A percentile compares a stretch with the other conserved stretches of the same genome.
phyloP scores from a whole-genome alignment of 2,797 vertebrate genomes.

The Moxostoma hubbsi region DNA sequence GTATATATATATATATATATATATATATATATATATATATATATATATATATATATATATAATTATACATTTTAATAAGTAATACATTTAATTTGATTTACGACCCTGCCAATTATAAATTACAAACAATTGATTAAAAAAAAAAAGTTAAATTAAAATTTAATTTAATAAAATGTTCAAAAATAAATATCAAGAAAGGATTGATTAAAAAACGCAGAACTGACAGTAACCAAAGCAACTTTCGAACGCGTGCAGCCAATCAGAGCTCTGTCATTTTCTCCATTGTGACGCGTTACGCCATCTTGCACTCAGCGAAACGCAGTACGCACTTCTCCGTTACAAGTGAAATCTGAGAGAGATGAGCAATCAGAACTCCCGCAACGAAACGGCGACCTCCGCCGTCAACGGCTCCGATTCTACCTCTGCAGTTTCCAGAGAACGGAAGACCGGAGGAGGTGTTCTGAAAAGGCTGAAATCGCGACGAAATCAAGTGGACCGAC shows the following conservation, averaged over 20 bases:
- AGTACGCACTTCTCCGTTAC: slow-evolving; percentile 55
- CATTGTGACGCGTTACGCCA: slow-evolving; percentile 81
- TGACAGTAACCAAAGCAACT: slow-evolving; percentile 77
- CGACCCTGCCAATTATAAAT: too few species aligned
- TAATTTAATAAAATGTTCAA: too few species aligned
- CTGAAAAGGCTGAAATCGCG: slow-evolving; percentile 89
- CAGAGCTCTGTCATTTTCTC: slow-evolving; percentile 68
- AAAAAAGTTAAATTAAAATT: too few species aligned
- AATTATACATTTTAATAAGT: too few species aligned
- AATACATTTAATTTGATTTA: too few species aligned
- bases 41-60: too few species aligned
- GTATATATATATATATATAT: too few species aligned
- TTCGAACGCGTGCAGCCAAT: slow-evolving; percentile 70
- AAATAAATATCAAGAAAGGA: too few species aligned
- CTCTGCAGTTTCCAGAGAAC: slow-evolving; percentile 74
- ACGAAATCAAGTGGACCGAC: slow-evolving; percentile 76
- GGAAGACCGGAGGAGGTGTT: slow-evolving; percentile 82
- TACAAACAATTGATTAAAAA: too few species aligned
- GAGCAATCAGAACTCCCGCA: slow-evolving; percentile 79
- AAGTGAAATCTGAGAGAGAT: slow-evolving; percentile 67
- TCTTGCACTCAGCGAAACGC: slow-evolving; percentile 79
- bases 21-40: too few species aligned
- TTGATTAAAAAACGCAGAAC: too few species aligned
- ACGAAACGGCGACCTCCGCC: slow-evolving; percentile 72
- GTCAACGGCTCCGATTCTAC: slow-evolving; percentile 65